Base-by-base conservation (phyloP, 2,888 invertebrate species). In the Julus scandinavius region DNA sequence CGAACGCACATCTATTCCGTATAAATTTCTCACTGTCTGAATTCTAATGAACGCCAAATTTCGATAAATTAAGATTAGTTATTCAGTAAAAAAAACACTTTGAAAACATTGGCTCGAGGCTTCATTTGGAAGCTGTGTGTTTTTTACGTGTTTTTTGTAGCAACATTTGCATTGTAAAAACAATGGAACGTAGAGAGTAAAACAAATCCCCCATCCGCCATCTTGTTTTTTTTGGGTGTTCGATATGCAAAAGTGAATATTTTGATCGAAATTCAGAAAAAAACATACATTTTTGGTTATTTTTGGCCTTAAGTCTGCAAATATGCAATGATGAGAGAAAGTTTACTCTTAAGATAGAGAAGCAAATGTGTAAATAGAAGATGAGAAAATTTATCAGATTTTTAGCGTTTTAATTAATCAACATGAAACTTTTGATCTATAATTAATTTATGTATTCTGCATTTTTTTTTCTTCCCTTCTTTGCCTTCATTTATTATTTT, bases 11-110 rank as follows among this genome's bases (percentile, higher is more conserved):
- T 38, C 80, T 17, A 38, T 38, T 38, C 13, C 80, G 38, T 38
- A 80, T 80, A 80, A 38, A 80, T 80, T 80, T 80, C 80, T 80
- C 80, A 80, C 80, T 5, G 80, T 38, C 80, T 80, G 80, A 80
- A 80, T 80, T 80, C 45, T 80, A 80, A 80, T 80, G 80, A 80
- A 80, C 80, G 15, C 80, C 80, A 80, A 80, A 80, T 80, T 80
- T 80, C 80, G 80, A 80, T 80, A 38, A 80, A 80, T 80, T 80
- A 80, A 9, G 80, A 80, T 80, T 80, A 80, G 80, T 40, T 80
- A 80, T 80, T 80, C 80, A 80, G 45, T 45, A 45, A 38, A 80
- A 80, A 80, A 80, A 80, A 13, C 38, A 80, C 80, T 38, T 80
- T 29, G 80, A 40, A 80, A 80, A 80, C 80, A 80, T 80, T 80